Percentiles rank a stretch among this genome's conserved stretches.
Evolutionary conservation across 2,888 invertebrate species (phyloP).

Genomic region (Coenonympha glycerion): DNA sequence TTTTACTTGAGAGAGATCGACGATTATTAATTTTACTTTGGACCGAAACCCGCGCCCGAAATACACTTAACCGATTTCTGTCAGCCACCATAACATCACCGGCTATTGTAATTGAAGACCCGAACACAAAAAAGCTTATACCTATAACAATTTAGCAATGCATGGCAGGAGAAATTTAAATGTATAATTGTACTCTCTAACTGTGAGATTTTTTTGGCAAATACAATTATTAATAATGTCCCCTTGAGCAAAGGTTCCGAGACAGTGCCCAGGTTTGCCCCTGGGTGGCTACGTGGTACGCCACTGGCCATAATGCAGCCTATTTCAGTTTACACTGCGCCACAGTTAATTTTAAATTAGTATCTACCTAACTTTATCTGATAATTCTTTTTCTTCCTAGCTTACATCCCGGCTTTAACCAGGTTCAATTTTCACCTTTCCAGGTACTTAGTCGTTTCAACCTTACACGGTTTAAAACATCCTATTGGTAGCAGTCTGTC

Average conservation of each 20-base stretch:
- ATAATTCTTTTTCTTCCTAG: too few relatives aligned
- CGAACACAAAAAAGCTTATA: slow-evolving; percentile 35
- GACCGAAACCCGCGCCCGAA: slow-evolving; percentile 31
- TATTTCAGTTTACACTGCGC: not conserved
- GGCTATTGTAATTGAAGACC: slow-evolving; percentile 32
- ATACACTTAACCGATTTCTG: slow-evolving; percentile 31
- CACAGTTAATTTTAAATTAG: not conserved
- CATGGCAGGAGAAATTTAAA: slow-evolving; percentile 20
- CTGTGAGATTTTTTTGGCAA: not conserved
- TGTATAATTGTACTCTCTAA: not conserved
- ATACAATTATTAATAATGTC: not conserved
- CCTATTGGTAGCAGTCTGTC: too few relatives aligned
- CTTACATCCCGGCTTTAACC: too few relatives aligned
- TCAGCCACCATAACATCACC: slow-evolving; percentile 24
- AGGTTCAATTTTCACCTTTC: too few relatives aligned
- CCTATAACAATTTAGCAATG: slow-evolving; percentile 13
- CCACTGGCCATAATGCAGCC: too few relatives aligned
- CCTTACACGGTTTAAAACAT: too few relatives aligned
- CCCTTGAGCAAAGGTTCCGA: not conserved
- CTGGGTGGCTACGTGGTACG: too few relatives aligned
- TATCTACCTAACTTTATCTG: too few relatives aligned
- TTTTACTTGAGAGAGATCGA: slow-evolving; percentile 63
- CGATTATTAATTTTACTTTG: slow-evolving; percentile 50
- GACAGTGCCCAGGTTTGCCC: too few relatives aligned
- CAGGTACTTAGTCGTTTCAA: too few relatives aligned